Conservation (phyloP, 2,113 vertebrate genomes). For the Gnathonemus longibarbis region DNA sequence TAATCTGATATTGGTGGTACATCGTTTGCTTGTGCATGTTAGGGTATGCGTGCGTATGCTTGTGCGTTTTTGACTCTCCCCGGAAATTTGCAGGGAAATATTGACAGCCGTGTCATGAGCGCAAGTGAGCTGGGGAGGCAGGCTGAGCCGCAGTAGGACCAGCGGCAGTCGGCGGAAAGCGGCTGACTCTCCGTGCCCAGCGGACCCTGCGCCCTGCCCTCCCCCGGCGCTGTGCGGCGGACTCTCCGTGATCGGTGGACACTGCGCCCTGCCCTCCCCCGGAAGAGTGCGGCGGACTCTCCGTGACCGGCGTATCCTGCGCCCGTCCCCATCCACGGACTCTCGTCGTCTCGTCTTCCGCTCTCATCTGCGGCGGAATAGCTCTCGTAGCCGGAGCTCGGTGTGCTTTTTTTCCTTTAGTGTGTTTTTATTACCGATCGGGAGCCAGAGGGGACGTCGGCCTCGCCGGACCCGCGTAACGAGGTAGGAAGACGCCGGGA, state of each 20-base stretch:
- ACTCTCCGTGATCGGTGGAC: conserved; percentile 43
- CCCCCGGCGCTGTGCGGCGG: conserved; percentile 33
- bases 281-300: conserved; percentile 32
- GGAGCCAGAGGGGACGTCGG: conserved; percentile 58
- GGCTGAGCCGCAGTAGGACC: neutral
- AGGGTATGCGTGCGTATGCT: neutral
- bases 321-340: conserved; percentile 36
- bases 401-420: neutral
- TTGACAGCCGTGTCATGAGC: neutral
- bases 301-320: conserved; percentile 56
- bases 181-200: conserved; percentile 49
- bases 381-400: neutral
- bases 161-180: neutral
- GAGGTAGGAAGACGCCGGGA: conserved; percentile 47
- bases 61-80: neutral
- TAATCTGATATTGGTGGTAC: neutral
- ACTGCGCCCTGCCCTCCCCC: conserved; percentile 55
- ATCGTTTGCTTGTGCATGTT: neutral
- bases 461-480: conserved; percentile 50
- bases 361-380: conserved; percentile 32
- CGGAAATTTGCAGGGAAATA: neutral
- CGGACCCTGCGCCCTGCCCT: conserved; percentile 55
- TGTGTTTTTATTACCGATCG: neutral
- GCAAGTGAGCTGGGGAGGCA: neutral
- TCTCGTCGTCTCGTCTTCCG: conserved; percentile 60